phyloP scores from a whole-genome alignment of 2,888 invertebrate genomes.

The Eupithecia subfuscata region DNA sequence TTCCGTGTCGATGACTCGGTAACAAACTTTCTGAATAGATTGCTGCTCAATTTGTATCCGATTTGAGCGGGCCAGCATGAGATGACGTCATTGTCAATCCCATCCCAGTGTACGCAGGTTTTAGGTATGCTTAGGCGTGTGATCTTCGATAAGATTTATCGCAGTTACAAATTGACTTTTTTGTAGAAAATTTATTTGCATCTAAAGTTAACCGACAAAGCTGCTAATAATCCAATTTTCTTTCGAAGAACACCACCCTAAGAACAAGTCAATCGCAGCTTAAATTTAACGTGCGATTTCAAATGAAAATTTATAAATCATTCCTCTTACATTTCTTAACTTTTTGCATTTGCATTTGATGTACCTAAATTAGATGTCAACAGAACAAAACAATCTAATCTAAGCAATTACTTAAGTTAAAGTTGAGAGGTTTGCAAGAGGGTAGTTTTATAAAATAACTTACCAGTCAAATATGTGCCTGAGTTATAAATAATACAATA shows the following conservation, averaged over 20 bases:
- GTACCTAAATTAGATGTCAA: not conserved
- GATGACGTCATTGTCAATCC: not conserved
- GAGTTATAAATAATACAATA: slow-evolving; percentile 40
- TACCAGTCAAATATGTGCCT: not conserved
- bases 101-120: not conserved
- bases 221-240: not conserved
- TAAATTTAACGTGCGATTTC: not conserved
- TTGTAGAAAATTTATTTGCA: not conserved
- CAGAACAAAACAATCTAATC: not conserved
- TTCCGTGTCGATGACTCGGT: too few species aligned
- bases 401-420: too few species aligned
- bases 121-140: not conserved
- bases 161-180: not conserved
- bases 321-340: not conserved
- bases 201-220: not conserved
- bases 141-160: not conserved
- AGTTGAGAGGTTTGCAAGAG: too few species aligned
- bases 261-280: not conserved
- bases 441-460: too few species aligned
- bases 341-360: not conserved
- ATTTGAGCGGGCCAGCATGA: not conserved
- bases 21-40: too few species aligned
- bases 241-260: not conserved
- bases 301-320: not conserved
- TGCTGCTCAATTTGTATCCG: not conserved